Base-by-base conservation (phyloP, 2,797 vertebrate genomes). In the Tragopan temminckii region DNA sequence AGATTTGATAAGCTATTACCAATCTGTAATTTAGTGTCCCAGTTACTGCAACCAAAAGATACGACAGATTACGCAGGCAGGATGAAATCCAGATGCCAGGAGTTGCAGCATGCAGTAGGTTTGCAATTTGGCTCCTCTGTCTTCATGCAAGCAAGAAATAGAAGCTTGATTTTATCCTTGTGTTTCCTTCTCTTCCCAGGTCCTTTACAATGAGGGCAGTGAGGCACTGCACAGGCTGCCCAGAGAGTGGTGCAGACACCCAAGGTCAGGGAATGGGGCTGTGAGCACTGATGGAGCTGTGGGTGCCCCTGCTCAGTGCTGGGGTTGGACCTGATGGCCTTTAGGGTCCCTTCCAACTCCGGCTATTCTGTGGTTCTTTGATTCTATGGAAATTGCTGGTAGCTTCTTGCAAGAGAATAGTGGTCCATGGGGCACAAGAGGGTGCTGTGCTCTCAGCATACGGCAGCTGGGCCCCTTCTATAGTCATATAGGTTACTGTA, bases 401-500 rank as follows among this genome's bases (percentile, higher is more conserved):
- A 20, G 13, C 4, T 91, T 31, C 16, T 4, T 7, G 4, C 35
- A 5, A 42, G 50, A 59, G 50, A 53, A 48, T 6, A 2, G 58
- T 40, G 67, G 40, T 36, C 48, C 16, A 3, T 3, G 62, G 63
- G 79, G 94, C 95, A 95, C 92, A 85, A 95, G 96, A 96, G 94
- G 96, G 94, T 94, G 96, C 95, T 97, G 77, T 89, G 76, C 70
- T 11, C 94, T 63, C 71, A 85, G 80, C 42, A 57, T 75, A 90
- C 4, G 45, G 16, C 78, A 40, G 31, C 52, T 55, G 23, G 43
- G 29, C 10, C 20, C 50, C 29, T 29, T 7, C 3, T 33, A 13
- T 12, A 46, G 38, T n/a, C 25, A 16, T 16, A 27, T 13, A 19
- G 21, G 15, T 27, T 52, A 4, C 36, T 42, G n/a, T 1, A n/a